phyloP scores from a whole-genome alignment of 2,113 vertebrate species.

The Bufo bufo region DNA sequence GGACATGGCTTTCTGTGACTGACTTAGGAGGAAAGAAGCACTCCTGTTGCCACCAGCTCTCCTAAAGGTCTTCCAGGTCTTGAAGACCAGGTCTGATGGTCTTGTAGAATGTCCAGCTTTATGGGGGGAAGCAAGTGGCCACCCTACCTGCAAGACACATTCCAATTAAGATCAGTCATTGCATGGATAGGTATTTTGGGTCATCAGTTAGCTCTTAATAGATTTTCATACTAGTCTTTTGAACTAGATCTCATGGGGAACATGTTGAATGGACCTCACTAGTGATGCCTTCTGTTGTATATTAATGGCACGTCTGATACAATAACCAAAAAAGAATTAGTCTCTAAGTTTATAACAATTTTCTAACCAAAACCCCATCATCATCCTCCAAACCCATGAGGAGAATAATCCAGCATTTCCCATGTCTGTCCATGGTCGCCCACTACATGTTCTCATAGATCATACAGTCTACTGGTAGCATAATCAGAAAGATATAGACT shows the following conservation, averaged over 20 bases:
- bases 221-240: background rate
- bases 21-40: too few relatives aligned
- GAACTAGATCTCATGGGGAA: background rate
- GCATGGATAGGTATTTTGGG: background rate
- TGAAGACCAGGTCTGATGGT: too few relatives aligned
- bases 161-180: too few relatives aligned
- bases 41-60: too few relatives aligned
- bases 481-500: background rate
- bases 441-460: background rate
- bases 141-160: too few relatives aligned
- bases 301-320: background rate
- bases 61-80: too few relatives aligned
- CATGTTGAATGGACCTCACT: background rate
- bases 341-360: background rate
- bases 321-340: too few relatives aligned
- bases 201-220: background rate
- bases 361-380: background rate
- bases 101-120: too few relatives aligned
- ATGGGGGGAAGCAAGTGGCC: too few relatives aligned
- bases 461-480: background rate
- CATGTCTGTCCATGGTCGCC: background rate
- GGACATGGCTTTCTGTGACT: too few relatives aligned
- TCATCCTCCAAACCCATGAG: background rate
- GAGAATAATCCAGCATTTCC: background rate
- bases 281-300: background rate